Evolutionary conservation across 2,888 invertebrate genomes (phyloP).

Genomic region (Acholoe squamosa): DNA sequence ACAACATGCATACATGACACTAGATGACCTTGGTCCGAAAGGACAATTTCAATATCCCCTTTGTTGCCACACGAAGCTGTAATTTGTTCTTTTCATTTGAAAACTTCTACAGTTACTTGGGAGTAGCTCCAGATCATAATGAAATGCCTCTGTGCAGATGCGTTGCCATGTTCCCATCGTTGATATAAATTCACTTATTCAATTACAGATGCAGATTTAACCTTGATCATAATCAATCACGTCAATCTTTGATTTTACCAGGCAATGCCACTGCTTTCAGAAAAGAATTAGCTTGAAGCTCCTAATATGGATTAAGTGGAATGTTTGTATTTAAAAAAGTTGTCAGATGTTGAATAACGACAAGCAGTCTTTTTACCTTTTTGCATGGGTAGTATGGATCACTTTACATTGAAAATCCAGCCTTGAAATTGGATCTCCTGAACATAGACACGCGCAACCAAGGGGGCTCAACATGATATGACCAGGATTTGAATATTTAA

Average conservation of each 20-base stretch:
- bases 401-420: conserved; percentile 16
- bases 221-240: not conserved
- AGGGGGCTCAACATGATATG: conserved; percentile 1
- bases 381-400: not conserved
- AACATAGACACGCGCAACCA: not conserved
- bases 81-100: too few species aligned
- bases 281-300: not conserved
- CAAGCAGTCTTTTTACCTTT: not conserved
- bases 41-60: not conserved
- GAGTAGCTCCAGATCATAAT: too few species aligned
- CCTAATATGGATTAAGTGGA: not conserved
- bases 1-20: too few species aligned
- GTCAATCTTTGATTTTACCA: not conserved
- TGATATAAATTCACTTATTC: not conserved
- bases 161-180: not conserved
- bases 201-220: conserved; percentile 12
- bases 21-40: too few species aligned
- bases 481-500: conserved; percentile 33
- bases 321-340: conserved; percentile 6
- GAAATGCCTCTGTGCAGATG: not conserved
- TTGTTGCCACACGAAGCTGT: not conserved
- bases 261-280: not conserved
- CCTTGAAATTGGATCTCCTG: not conserved
- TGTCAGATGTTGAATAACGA: not conserved
- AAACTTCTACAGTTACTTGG: too few species aligned